Evolutionary conservation across 2,113 vertebrate species (phyloP).

Genomic region (Nestor notabilis): DNA sequence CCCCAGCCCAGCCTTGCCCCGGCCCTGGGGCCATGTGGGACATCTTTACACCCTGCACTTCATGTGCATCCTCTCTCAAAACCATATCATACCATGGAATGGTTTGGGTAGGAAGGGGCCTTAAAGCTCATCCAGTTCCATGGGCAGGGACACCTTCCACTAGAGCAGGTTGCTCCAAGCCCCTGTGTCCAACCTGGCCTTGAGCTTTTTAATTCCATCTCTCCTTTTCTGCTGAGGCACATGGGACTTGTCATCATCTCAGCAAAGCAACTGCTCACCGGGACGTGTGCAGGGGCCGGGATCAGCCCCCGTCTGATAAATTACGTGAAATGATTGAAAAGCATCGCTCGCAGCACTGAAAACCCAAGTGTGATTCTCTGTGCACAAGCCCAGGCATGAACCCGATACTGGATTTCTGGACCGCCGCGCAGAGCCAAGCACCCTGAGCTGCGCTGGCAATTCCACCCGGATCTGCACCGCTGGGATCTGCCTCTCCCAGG

Average conservation of each 20-base stretch:
- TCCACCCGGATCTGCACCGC: background rate
- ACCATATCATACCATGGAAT: background rate
- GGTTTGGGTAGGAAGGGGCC: background rate
- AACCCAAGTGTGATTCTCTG: background rate
- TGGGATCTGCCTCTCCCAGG: background rate
- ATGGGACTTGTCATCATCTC: background rate
- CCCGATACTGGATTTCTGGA: constrained; percentile 38
- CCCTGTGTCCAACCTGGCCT: background rate
- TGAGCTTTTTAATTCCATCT: background rate
- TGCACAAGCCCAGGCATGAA: constrained; percentile 34
- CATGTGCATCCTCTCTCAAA: background rate
- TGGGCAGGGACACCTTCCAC: background rate
- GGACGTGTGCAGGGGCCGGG: background rate
- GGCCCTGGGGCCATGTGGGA: rapidly evolving
- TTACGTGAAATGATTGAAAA: constrained; percentile 6
- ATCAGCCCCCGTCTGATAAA: background rate
- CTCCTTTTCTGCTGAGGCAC: background rate
- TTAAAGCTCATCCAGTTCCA: background rate
- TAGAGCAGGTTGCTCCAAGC: background rate
- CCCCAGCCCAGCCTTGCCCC: background rate
- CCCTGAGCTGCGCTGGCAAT: background rate
- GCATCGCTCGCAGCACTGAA: constrained; percentile 1
- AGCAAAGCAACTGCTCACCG: background rate
- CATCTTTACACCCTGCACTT: rapidly evolving
- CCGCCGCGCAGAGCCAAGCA: background rate